Base-by-base conservation (phyloP, 2,888 invertebrate genomes). In the Orthonychiurus folsomi region DNA sequence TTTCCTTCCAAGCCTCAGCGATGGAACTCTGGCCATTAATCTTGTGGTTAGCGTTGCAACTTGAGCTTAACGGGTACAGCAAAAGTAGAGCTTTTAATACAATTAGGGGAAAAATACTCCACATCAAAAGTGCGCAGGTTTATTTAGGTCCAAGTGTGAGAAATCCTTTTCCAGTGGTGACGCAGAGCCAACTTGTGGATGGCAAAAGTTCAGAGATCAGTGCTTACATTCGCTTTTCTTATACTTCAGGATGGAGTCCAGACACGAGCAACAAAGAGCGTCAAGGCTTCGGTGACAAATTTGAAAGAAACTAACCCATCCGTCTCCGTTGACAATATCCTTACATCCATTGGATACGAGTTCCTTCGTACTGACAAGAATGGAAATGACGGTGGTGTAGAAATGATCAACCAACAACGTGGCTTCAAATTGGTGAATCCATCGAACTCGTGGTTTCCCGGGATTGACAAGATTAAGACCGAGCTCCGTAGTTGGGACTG, bases 371-470 rank as follows among this genome's bases (percentile, higher is more conserved):
- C 89, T 0, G 81, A 83, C 23, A 84, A 87, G 0, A 87, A 87
- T 25, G 89, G 88, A 0, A 81, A 84, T 73, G 81, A 82, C 62
- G 81, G 84, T 70, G 72, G 72, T 15, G 57, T 69, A n/a, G 67
- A 70, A 58, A 62, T 65, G 52, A 85, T 87, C 69, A 83, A 85
- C 75, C 81, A 85, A 74, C 90, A 91, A 76, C 83, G 86, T 72
- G 92, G 92, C 56, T 92, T 91, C 77, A 89, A 91, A 75, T 83
- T 85, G 76, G 80, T 93, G 59, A 90, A 91, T 78, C 92, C 93
- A 1, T 88, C 87, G 1, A 87, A 93, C 72, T 84, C 86, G 69
- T 90, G 89, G 88, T 73, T 75, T 73, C 23, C 77, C 84, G 88
- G 91, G 73, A 81, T 92, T 27, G 82, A 83, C 12, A 82, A 86